Evolutionary conservation across 2,113 vertebrate species (phyloP), one percentile per base, ranked within the genome.

Genomic region (Trematomus loennbergii): DNA sequence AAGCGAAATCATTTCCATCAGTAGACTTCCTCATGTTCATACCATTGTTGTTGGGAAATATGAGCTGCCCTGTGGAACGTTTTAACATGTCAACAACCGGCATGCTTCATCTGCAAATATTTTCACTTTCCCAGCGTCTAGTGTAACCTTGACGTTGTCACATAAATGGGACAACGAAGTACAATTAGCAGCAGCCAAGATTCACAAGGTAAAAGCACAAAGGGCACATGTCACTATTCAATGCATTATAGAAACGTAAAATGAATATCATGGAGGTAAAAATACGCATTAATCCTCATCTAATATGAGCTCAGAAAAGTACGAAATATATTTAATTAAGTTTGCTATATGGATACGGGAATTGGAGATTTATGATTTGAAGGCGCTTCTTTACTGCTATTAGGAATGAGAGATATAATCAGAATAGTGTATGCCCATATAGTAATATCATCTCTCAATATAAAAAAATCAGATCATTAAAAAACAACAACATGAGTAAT

Each of bases 21-120:
- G 79, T n/a, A 46, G 29, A 70, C 2, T 20, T 53, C n/a, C n/a
- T 18, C 7, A 67, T 49, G 62, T 82, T 82, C 43, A 55, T 48
- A 46, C 15, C n/a, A 25, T 7, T 50, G 16, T n/a, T 59, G 10
- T 61, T 57, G 58, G 46, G 65, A 79, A 54, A 76, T 49, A 61
- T 53, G 76, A 89, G 53, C 59, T 7, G 13, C 55, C 68, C 17
- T 12, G 16, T 3, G 57, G 68, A 78, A 71, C 62, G 55, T 79
- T 79, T 77, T 46, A 72, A 61, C 79, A 78, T 36, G 82, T 90
- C 86, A 91, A 93, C 93, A 94, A 75, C 82, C 79, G 53, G 63
- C 83, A 86, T 92, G 93, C 91, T 88, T 91, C 83, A 85, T 88
- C 91, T 92, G 90, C 89, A 94, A 93, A 94, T 90, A 93, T 92